Base-by-base conservation (phyloP, 35 echinoderm and acorn worm genomes). In the Diadema setosum region DNA sequence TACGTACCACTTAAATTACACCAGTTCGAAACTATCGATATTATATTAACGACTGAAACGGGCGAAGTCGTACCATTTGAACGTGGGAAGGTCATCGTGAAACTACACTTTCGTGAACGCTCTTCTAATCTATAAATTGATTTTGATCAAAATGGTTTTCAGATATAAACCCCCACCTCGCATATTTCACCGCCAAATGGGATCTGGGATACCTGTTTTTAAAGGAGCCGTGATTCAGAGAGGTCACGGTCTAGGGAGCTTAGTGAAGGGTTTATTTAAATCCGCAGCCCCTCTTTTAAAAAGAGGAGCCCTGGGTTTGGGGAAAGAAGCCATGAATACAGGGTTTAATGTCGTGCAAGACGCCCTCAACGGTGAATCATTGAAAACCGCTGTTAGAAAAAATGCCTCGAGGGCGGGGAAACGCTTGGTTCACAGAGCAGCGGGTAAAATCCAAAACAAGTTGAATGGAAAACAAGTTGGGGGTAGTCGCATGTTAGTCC, bases 81-180 rank as follows among this genome's bases (percentile, higher is more conserved):
- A 61, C 29, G 82, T 25, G 83, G 89, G 21, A 70, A 75, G 16
- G 45, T 85, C 25, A 74, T 75, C 2, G 43, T 49, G 4, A 85
- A 70, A 57, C 39, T 91, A 34, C 82, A 84, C n/a, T 93, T 93
- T 78, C 75, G 85, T 17, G 39, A 83, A 52, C 80, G 78, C 20
- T 70, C 85, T 25, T 44, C 91, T 4, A 24, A 88, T 33, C 33
- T 93, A 27, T 40, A 52, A 52, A 52, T 52, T 52, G n/a, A 52
- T n/a, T 11, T 52, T 52, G 48, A 52, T 52, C 48, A 52, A 52
- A n/a, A 52, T 52, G 48, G 48, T 52, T 52, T 52, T 52, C n/a
- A 52, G 48, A 52, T 52, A 52, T 52, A 52, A 52, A 52, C 48
- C 48, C n/a, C 48, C 48, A 11, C 48, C 48, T n/a, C 48, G n/a